Evolutionary conservation across 2,888 invertebrate genomes (phyloP).

Genomic region (Crepidodera aurea): DNA sequence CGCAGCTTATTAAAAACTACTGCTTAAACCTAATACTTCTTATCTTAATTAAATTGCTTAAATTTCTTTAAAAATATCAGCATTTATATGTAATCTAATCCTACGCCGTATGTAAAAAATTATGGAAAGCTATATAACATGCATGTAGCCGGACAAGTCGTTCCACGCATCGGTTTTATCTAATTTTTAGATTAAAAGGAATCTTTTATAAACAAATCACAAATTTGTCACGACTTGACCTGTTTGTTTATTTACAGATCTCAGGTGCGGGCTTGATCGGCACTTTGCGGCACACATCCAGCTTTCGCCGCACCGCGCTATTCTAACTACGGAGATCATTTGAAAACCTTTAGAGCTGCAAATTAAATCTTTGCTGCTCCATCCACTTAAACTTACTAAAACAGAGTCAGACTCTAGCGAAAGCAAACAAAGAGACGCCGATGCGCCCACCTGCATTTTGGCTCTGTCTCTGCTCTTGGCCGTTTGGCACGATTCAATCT

Average conservation of each 20-base stretch:
- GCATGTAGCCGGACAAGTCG: constrained; percentile 38
- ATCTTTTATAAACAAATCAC: constrained; percentile 13
- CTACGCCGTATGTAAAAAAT: constrained; percentile 49
- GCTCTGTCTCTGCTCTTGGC: constrained; percentile 40
- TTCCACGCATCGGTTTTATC: constrained; percentile 3
- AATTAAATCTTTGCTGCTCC: constrained; percentile 39
- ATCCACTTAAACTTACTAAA: constrained; percentile 49
- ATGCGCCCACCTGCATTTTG: constrained; percentile 32
- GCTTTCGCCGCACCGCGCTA: constrained; percentile 58
- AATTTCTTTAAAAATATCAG: constrained; percentile 61
- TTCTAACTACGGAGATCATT: constrained; percentile 63
- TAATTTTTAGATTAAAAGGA: background rate
- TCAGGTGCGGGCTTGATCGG: constrained; percentile 58
- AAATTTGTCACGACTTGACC: constrained; percentile 37
- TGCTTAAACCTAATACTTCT: constrained; percentile 46
- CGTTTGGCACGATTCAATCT: constrained; percentile 57
- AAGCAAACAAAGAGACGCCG: constrained; percentile 54
- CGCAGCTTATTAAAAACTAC: constrained; percentile 51
- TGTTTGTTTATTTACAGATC: constrained; percentile 47
- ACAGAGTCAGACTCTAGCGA: constrained; percentile 57
- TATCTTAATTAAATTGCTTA: constrained; percentile 60
- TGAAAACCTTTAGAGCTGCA: constrained; percentile 59
- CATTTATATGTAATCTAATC: constrained; percentile 50
- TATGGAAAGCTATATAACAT: constrained; percentile 56
- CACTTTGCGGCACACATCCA: constrained; percentile 55